A percentile compares a stretch with the other conserved stretches of the same genome.
phyloP scores from a whole-genome alignment of 2,113 vertebrate species.

The Sturnira hondurensis region DNA sequence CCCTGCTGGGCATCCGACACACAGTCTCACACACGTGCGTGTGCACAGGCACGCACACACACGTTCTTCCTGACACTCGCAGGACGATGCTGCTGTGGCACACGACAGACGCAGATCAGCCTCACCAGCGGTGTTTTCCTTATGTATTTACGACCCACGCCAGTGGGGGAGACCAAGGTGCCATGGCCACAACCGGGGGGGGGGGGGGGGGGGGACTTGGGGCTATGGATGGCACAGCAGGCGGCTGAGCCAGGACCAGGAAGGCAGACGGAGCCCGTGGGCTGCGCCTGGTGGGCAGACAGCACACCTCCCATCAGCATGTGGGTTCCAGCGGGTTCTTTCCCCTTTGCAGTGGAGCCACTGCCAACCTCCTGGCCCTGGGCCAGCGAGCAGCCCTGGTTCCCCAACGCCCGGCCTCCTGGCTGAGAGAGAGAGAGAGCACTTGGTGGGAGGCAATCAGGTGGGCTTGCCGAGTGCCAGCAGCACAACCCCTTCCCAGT shows the following conservation, averaged over 20 bases:
- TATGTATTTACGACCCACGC: background rate
- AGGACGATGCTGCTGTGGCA: background rate
- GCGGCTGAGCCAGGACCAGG: background rate
- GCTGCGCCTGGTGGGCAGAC: background rate
- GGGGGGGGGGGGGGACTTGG: background rate
- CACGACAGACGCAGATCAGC: background rate
- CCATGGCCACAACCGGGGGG: background rate
- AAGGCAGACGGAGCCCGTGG: background rate
- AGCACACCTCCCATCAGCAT: background rate
- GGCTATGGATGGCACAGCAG: background rate
- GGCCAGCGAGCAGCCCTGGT: too few relatives aligned
- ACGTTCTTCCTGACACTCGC: background rate
- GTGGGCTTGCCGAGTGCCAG: background rate
- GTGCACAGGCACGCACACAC: background rate
- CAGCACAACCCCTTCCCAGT: constrained; percentile 9
- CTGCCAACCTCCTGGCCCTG: too few relatives aligned
- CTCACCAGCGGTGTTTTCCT: background rate
- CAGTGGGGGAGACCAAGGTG: background rate
- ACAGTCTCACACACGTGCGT: background rate
- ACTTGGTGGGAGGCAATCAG: background rate
- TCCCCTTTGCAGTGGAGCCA: background rate
- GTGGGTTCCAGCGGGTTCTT: background rate
- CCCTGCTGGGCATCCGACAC: background rate
- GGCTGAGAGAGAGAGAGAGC: background rate
- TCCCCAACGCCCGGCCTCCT: background rate